These are phyloP conservation scores for Glomeris marginata DNA, from an alignment of 2,888 invertebrate genomes.

Conservation along the genomic window DNA sequence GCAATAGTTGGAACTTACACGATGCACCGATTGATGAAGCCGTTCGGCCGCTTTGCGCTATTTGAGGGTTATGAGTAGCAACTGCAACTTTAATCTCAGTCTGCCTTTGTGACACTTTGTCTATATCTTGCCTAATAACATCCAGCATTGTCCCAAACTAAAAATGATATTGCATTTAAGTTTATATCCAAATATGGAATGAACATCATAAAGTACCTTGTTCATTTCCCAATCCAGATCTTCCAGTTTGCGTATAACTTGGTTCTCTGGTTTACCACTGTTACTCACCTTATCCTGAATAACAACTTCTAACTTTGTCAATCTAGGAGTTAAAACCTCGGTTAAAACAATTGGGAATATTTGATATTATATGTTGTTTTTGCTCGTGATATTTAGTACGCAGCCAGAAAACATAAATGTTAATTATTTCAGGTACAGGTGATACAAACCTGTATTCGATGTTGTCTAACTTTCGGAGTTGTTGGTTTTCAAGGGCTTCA, in stretches of 20 bases:
- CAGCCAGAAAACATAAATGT: too few relatives aligned
- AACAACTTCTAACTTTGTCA: constrained; percentile 18
- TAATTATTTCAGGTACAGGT: too few relatives aligned
- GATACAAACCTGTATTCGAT: constrained; percentile 22
- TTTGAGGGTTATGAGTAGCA: background rate
- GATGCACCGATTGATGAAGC: too few relatives aligned
- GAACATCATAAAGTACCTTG: constrained; percentile 7
- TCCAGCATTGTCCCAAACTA: constrained; percentile 20
- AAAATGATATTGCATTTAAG: background rate
- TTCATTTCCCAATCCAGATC: constrained; percentile 17
- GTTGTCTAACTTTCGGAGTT: constrained; percentile 19
- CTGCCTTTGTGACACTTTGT: constrained; percentile 20
- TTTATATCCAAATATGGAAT: background rate
- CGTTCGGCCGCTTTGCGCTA: background rate
- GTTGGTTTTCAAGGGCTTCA: constrained; percentile 19
- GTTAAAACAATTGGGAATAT: too few relatives aligned
- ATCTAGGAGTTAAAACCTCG: too few relatives aligned
- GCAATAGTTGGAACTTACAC: too few relatives aligned
- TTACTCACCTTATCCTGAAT: constrained; percentile 15
- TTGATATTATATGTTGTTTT: too few relatives aligned
- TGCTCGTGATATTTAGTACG: too few relatives aligned
- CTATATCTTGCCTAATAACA: constrained; percentile 20
- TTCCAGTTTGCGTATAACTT: constrained; percentile 14
- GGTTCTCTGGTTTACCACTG: constrained; percentile 9
- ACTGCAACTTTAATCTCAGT: constrained; percentile 17